A percentile compares a stretch with the other conserved stretches of the same genome.
Evolutionary conservation across 2,113 vertebrate species (phyloP).

Genomic region (Heptranchias perlo): DNA sequence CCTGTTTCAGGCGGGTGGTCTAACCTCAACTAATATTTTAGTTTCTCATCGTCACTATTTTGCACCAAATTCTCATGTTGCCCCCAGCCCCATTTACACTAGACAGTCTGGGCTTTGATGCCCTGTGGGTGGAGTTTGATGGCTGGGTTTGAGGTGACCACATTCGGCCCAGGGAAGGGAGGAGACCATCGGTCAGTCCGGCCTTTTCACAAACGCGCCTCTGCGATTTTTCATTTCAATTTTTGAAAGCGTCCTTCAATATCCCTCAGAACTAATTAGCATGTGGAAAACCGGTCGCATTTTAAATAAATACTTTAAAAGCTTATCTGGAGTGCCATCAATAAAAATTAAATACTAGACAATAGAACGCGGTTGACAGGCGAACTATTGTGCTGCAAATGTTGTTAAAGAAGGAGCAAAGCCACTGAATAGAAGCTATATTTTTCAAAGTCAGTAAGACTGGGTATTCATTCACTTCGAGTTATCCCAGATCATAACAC

Average conservation of each 20-base stretch:
- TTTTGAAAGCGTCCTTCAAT: neutral
- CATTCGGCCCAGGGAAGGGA: neutral
- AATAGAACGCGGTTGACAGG: neutral
- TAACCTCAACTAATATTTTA: neutral
- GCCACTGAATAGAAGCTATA: neutral
- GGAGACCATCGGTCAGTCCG: neutral
- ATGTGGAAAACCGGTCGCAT: neutral
- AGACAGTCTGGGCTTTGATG: neutral
- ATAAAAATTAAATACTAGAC: conserved; percentile 25
- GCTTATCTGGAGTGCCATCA: conserved; percentile 5
- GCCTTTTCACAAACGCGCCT: no score
- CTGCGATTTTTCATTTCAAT: neutral
- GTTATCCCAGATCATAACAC: conserved; percentile 27
- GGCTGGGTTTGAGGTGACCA: neutral
- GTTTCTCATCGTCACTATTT: neutral
- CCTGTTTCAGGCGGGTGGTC: neutral
- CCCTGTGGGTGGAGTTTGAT: neutral
- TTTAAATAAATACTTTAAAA: conserved; percentile 31
- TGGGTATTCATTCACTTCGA: neutral
- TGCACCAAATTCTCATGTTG: neutral
- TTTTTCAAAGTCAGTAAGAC: neutral
- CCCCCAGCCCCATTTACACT: neutral
- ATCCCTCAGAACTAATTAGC: neutral
- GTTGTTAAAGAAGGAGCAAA: neutral
- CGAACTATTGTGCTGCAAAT: neutral